Evolutionary conservation across 2,797 vertebrate genomes (phyloP).

Genomic region (Macropodus opercularis): DNA sequence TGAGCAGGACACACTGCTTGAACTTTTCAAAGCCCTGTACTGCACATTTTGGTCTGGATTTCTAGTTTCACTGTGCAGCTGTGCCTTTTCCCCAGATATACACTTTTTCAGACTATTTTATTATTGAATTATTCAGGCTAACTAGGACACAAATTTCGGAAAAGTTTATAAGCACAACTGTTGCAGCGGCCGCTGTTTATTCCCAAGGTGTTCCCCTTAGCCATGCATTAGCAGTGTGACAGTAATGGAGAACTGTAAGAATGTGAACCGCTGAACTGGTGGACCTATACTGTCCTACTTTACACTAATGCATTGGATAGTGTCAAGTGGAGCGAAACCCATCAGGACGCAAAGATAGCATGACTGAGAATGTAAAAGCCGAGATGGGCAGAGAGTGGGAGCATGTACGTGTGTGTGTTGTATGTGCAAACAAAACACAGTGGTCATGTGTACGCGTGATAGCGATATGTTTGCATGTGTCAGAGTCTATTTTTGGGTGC

Average conservation of each 20-base stretch:
- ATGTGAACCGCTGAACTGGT: slow-evolving; percentile 35
- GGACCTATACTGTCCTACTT: slow-evolving; percentile 26
- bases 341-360: slow-evolving; percentile 50
- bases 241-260: slow-evolving; percentile 14
- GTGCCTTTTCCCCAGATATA: no score
- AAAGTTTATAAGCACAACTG: not conserved
- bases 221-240: slow-evolving; percentile 19
- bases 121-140: no score
- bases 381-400: slow-evolving; percentile 33
- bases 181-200: not conserved
- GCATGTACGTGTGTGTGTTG: slow-evolving; percentile 1
- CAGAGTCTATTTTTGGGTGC: slow-evolving; percentile 65
- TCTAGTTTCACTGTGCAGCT: no score
- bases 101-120: no score
- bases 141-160: no score
- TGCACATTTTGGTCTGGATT: no score
- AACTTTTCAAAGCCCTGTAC: no score
- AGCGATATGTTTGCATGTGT: slow-evolving; percentile 62
- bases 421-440: slow-evolving; percentile 6
- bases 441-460: slow-evolving; percentile 11
- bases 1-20: no score
- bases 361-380: slow-evolving; percentile 42
- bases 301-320: slow-evolving; percentile 43
- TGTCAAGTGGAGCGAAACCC: slow-evolving; percentile 31
- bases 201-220: slow-evolving; percentile 8